Conservation (phyloP, 2,888 invertebrate genomes). For the Zygaena filipendulae region DNA sequence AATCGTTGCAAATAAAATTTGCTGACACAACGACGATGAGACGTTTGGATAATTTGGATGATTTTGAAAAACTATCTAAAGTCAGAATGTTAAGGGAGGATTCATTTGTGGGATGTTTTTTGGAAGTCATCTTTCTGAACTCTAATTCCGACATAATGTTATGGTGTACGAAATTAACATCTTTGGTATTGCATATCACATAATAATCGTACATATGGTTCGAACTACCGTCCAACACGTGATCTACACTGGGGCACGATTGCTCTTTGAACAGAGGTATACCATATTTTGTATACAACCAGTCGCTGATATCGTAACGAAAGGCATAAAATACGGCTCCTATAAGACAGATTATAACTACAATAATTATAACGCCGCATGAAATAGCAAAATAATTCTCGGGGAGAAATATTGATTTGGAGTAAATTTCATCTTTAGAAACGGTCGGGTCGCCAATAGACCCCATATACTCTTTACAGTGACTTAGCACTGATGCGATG, state of each 20-base stretch:
- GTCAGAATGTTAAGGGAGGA: slow-evolving; percentile 72
- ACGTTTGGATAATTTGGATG: slow-evolving; percentile 59
- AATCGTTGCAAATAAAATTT: slow-evolving; percentile 56
- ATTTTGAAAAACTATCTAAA: slow-evolving; percentile 57
- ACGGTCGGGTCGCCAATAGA: slow-evolving; percentile 51
- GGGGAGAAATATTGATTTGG: slow-evolving; percentile 72
- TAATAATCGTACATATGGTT: slow-evolving; percentile 88
- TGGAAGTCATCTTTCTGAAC: slow-evolving; percentile 73
- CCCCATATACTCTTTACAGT: slow-evolving; percentile 74
- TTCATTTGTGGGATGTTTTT: slow-evolving; percentile 77
- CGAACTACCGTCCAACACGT: slow-evolving; percentile 74
- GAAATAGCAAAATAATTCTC: slow-evolving; percentile 80
- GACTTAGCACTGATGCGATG: slow-evolving; percentile 62
- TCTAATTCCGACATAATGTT: slow-evolving; percentile 80
- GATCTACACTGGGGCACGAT: slow-evolving; percentile 64
- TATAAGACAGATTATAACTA: slow-evolving; percentile 75
- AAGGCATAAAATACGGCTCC: slow-evolving; percentile 80
- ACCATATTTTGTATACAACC: slow-evolving; percentile 84
- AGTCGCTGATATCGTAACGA: slow-evolving; percentile 80
- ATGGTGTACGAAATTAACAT: slow-evolving; percentile 76
- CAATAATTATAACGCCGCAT: slow-evolving; percentile 75
- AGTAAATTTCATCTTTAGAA: slow-evolving; percentile 59
- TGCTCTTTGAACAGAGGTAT: slow-evolving; percentile 81
- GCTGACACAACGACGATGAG: slow-evolving; percentile 71
- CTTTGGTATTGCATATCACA: slow-evolving; percentile 86